Evolutionary conservation across 2,888 invertebrate species (phyloP).

Genomic region (Elaeidobius kamerunicus): DNA sequence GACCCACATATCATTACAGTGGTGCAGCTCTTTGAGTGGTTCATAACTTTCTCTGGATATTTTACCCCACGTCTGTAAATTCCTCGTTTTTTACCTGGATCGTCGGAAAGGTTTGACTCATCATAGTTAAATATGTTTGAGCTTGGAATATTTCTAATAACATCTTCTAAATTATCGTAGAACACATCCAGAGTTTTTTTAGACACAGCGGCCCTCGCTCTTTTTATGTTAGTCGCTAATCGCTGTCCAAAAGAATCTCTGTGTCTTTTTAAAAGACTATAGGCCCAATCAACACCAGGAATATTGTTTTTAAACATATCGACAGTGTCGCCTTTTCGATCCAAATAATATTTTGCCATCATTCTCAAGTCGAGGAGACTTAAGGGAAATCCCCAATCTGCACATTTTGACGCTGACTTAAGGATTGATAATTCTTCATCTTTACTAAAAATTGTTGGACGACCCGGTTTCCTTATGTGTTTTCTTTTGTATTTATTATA

Average conservation of each 20-base stretch:
- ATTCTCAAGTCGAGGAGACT: not conserved
- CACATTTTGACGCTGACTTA: not conserved
- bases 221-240: constrained; percentile 28
- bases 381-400: not conserved
- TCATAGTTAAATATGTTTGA: constrained; percentile 42
- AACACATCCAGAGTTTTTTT: constrained; percentile 20
- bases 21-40: constrained; percentile 36
- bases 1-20: constrained; percentile 43
- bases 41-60: constrained; percentile 24
- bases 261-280: constrained; percentile 25
- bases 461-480: not conserved
- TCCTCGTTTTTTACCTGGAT: no score
- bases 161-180: no score
- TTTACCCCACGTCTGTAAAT: no score
- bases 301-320: constrained; percentile 28
- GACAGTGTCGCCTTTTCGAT: constrained; percentile 20
- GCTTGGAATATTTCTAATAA: no score
- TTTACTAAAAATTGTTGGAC: constrained; percentile 1
- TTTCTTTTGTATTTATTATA: constrained; percentile 2
- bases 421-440: not conserved
- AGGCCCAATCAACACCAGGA: constrained; percentile 26
- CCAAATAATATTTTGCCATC: constrained; percentile 25
- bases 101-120: constrained; percentile 42
- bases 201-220: constrained; percentile 24
- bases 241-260: constrained; percentile 23